A percentile compares a stretch with the other conserved stretches of the same genome.
phyloP scores from a whole-genome alignment of 1,140 invertebrate genomes.

The Aricia agestis region DNA sequence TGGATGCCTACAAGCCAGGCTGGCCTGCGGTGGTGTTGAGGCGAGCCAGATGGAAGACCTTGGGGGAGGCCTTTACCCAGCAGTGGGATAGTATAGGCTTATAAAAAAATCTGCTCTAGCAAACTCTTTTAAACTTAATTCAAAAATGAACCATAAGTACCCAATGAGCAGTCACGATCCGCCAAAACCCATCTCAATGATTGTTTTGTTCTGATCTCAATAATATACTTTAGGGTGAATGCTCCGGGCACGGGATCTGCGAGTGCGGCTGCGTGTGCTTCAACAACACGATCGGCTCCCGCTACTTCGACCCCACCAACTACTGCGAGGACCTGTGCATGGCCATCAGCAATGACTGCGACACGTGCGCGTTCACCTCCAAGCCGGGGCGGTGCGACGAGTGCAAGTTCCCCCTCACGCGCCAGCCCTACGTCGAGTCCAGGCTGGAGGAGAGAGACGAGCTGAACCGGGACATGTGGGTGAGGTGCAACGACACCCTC shows the following conservation, averaged over 20 bases:
- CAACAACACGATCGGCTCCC: conserved; percentile 42
- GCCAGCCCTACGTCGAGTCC: conserved; percentile 34
- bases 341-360: conserved; percentile 38
- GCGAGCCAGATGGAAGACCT: no score
- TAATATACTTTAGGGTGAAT: background rate
- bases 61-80: no score
- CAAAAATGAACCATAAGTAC: no score
- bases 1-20: no score
- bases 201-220: no score
- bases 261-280: conserved; percentile 35
- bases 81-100: no score
- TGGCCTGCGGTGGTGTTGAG: no score
- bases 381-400: conserved; percentile 33
- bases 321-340: conserved; percentile 55
- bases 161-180: no score
- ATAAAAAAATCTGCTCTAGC: no score
- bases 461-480: conserved; percentile 43
- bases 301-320: conserved; percentile 52
- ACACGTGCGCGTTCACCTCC: conserved; percentile 37
- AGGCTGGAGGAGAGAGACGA: conserved; percentile 34
- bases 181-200: no score
- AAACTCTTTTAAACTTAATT: no score
- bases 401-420: conserved; percentile 32
- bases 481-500: conserved; percentile 44
- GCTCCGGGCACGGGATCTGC: conserved; percentile 23